Evolutionary conservation across 2,113 vertebrate species (phyloP).

Genomic region (Cephalopholis sonnerati): DNA sequence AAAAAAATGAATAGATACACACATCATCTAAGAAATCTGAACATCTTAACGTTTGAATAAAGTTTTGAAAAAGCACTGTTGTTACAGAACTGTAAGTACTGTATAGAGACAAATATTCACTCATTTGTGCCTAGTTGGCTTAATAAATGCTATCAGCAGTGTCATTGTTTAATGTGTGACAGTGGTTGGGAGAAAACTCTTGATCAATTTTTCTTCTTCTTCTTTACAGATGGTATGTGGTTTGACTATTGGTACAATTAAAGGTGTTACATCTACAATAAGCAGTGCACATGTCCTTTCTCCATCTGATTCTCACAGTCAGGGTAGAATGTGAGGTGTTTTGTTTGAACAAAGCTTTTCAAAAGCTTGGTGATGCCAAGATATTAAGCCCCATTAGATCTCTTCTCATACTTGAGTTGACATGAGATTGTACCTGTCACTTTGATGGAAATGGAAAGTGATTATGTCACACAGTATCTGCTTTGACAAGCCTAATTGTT

Average conservation of each 20-base stretch:
- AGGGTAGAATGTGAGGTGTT: neutral
- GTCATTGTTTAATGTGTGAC: neutral
- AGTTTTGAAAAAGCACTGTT: neutral
- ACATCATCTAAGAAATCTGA: neutral
- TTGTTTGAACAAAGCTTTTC: neutral
- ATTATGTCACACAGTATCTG: neutral
- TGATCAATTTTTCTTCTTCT: neutral
- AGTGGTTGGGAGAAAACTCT: neutral
- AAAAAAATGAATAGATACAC: neutral
- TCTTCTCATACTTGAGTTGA: neutral
- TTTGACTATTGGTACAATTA: neutral
- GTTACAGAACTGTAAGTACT: neutral
- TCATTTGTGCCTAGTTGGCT: neutral
- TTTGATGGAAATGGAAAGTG: neutral
- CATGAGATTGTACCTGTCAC: neutral
- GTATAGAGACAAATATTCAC: neutral
- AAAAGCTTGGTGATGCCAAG: neutral
- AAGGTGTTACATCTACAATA: neutral
- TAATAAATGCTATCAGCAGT: neutral
- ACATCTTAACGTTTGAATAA: neutral
- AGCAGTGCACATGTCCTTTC: neutral
- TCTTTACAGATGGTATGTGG: neutral
- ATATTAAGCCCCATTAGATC: neutral
- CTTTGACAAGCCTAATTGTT: conserved; percentile 24
- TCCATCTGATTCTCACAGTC: neutral